A percentile compares a stretch with the other conserved stretches of the same genome.
Conservation (phyloP, 2,113 vertebrate species). For the Paradoxurus hermaphroditus region DNA sequence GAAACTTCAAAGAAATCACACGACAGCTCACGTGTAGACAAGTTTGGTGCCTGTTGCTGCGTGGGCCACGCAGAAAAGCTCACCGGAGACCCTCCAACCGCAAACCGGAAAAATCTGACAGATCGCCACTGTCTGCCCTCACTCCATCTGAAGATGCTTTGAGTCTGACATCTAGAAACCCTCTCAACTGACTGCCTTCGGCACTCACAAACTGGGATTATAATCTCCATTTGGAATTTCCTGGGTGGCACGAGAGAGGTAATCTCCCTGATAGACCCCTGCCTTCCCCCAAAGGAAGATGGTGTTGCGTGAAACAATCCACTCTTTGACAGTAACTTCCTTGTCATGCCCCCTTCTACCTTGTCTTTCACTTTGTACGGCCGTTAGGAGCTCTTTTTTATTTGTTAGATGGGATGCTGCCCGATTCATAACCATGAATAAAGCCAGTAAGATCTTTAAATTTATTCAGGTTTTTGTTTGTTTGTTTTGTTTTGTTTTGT, state of each 20-base stretch:
- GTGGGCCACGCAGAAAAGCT: not conserved
- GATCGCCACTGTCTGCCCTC: not conserved
- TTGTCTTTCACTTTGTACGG: not conserved
- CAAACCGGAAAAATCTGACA: not conserved
- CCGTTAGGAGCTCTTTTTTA: not conserved
- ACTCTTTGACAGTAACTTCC: not conserved
- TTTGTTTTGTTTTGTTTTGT: not conserved
- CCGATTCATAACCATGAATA: not conserved
- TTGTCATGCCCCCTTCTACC: not conserved
- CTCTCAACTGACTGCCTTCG: not conserved
- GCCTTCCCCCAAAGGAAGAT: not conserved
- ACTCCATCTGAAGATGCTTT: not conserved
- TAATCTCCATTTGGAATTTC: not conserved
- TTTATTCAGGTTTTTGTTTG: too few species aligned
- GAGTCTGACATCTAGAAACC: not conserved
- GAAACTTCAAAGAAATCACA: not conserved
- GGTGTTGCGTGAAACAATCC: not conserved
- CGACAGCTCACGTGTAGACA: not conserved
- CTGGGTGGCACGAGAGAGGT: not conserved
- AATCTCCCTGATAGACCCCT: too few species aligned
- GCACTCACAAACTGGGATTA: not conserved
- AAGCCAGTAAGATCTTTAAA: not conserved
- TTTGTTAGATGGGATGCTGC: not conserved
- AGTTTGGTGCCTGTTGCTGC: not conserved
- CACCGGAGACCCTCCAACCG: not conserved